Conservation (phyloP, 2,888 invertebrate species). For the Zygothrica quintamaculata region DNA sequence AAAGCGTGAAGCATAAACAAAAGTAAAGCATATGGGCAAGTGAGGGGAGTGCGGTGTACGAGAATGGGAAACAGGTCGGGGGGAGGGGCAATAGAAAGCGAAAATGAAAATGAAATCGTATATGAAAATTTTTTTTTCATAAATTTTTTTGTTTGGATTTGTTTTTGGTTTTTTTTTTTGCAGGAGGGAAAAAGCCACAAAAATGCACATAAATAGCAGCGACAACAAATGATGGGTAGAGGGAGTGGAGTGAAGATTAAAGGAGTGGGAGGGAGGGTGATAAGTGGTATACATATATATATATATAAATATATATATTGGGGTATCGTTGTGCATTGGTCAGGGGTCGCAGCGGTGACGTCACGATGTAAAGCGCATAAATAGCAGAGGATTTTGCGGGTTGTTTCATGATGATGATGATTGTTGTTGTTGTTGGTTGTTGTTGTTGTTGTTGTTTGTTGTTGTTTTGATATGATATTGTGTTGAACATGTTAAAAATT, state of each 20-base stretch:
- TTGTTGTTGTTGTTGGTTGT: slow-evolving; percentile 40
- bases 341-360: slow-evolving; percentile 59
- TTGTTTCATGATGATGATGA: slow-evolving; percentile 63
- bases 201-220: slow-evolving; percentile 76
- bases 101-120: slow-evolving; percentile 71
- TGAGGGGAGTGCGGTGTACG: background rate
- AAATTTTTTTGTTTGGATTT: too few species aligned
- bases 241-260: slow-evolving; percentile 1
- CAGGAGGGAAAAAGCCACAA: slow-evolving; percentile 60
- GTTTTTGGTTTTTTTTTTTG: background rate
- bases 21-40: slow-evolving; percentile 22
- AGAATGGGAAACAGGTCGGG: slow-evolving; percentile 38
- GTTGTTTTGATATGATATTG: slow-evolving; percentile 56
- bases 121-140: slow-evolving; percentile 43
- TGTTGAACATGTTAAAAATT: slow-evolving; percentile 41
- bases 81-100: slow-evolving; percentile 56
- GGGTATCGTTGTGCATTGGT: slow-evolving; percentile 9
- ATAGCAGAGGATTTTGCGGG: slow-evolving; percentile 77
- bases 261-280: slow-evolving; percentile 2
- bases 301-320: too few species aligned
- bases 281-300: too few species aligned
- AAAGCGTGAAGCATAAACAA: slow-evolving; percentile 81
- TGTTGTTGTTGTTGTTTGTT: slow-evolving; percentile 34
- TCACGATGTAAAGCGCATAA: slow-evolving; percentile 69
- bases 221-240: slow-evolving; percentile 34